These are phyloP conservation scores for Leptinotarsa defecta DNA, from an alignment of 1,140 invertebrate species.

Conservation along the genomic window DNA sequence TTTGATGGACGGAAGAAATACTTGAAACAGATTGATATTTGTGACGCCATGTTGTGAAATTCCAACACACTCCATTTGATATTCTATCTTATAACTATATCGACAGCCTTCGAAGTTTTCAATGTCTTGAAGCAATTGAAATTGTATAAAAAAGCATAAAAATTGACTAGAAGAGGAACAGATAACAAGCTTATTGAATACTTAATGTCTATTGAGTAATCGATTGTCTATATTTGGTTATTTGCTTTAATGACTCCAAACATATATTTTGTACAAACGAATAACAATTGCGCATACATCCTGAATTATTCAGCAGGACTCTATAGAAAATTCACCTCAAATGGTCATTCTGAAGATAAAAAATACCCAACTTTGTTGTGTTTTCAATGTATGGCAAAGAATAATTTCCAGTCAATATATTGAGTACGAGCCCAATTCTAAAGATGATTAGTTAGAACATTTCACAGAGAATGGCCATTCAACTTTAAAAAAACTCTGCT, in stretches of 20 bases:
- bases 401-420: no score
- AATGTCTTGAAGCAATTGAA: conserved; percentile 29
- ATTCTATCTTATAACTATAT: conserved; percentile 34
- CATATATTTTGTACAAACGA: no score
- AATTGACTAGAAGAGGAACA: conserved; percentile 44
- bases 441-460: no score
- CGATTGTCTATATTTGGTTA: conserved; percentile 34
- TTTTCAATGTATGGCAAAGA: no score
- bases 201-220: conserved; percentile 29
- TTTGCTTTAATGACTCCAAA: neutral
- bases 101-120: conserved; percentile 38
- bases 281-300: no score
- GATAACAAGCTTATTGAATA: conserved; percentile 29
- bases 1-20: neutral
- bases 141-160: conserved; percentile 42
- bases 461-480: no score
- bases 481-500: no score
- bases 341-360: no score
- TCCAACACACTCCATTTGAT: conserved; percentile 14
- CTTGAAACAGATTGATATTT: neutral
- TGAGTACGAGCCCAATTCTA: no score
- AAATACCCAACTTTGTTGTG: no score
- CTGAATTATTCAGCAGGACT: no score
- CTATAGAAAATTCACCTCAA: no score
- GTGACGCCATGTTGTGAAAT: neutral